These are phyloP conservation scores for Trachurus trachurus DNA, from an alignment of 2,797 vertebrate species.

Conservation along the genomic window DNA sequence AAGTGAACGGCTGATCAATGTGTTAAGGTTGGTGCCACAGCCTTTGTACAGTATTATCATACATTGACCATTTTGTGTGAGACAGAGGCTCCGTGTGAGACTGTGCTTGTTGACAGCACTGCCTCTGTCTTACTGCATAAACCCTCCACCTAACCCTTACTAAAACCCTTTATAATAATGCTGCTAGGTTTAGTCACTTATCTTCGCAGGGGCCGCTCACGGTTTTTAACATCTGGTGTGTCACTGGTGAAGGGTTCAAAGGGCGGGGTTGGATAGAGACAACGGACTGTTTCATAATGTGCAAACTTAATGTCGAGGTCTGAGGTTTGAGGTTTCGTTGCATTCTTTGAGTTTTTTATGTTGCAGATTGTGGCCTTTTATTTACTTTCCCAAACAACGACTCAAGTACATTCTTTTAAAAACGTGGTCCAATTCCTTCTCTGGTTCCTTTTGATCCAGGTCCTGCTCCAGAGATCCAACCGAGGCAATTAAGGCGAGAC, in stretches of 20 bases:
- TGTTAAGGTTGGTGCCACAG: constrained; percentile 84
- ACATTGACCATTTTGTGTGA: neutral
- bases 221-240: neutral
- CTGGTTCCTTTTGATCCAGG: constrained; percentile 71
- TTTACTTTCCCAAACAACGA: neutral
- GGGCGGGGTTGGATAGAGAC: constrained; percentile 4
- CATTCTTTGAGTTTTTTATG: neutral
- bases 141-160: neutral
- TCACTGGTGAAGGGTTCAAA: neutral
- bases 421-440: neutral
- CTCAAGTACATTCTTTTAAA: neutral
- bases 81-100: neutral
- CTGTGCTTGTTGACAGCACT: neutral
- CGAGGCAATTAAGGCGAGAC: constrained; percentile 83
- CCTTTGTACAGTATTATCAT: neutral
- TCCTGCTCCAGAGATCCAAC: constrained; percentile 89
- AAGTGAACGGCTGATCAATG: constrained; percentile 84
- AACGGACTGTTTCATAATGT: neutral
- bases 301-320: neutral
- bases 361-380: neutral
- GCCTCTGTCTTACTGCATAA: neutral
- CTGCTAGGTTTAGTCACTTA: neutral
- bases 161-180: neutral
- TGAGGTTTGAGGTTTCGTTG: neutral
- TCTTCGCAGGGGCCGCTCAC: neutral